Conservation (phyloP, 2,888 invertebrate species). For the Kuschelorhynchus macadamiae region DNA sequence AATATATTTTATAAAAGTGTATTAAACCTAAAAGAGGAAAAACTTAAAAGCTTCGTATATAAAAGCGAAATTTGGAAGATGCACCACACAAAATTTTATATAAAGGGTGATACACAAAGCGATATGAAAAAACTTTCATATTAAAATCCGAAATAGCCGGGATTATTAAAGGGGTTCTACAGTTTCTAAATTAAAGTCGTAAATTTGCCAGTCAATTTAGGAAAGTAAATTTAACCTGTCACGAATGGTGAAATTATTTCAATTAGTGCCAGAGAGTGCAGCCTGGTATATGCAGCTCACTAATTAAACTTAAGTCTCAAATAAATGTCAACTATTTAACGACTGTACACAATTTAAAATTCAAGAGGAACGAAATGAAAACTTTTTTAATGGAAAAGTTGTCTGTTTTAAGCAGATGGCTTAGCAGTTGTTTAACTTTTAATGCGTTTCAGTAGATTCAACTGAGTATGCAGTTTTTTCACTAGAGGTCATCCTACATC, state of each 20-base stretch:
- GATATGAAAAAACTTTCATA: not conserved
- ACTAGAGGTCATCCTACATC: too few relatives aligned
- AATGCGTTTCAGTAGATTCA: conserved; percentile 6
- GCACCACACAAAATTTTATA: too few relatives aligned
- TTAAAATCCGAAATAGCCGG: conserved; percentile 14
- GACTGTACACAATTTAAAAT: conserved; percentile 57
- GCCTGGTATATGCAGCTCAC: conserved; percentile 56
- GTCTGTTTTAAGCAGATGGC: conserved; percentile 5
- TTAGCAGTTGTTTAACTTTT: conserved; percentile 17
- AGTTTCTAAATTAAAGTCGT: conserved; percentile 55
- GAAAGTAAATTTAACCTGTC: conserved; percentile 55
- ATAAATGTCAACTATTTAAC: conserved; percentile 59
- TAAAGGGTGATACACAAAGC: too few relatives aligned
- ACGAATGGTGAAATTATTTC: conserved; percentile 57
- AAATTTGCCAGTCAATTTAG: conserved; percentile 57
- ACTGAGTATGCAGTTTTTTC: too few relatives aligned
- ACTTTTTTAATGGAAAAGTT: conserved; percentile 33
- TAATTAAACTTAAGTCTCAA: conserved; percentile 59
- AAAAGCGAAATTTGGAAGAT: too few relatives aligned
- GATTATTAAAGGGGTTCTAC: conserved; percentile 37
- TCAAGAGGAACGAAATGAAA: conserved; percentile 31
- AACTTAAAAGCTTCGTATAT: too few relatives aligned
- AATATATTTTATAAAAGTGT: too few relatives aligned
- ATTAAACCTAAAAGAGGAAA: too few relatives aligned
- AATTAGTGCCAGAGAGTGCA: conserved; percentile 58